Evolutionary conservation across 2,797 vertebrate genomes (phyloP).

Genomic region (Tadarida brasiliensis): DNA sequence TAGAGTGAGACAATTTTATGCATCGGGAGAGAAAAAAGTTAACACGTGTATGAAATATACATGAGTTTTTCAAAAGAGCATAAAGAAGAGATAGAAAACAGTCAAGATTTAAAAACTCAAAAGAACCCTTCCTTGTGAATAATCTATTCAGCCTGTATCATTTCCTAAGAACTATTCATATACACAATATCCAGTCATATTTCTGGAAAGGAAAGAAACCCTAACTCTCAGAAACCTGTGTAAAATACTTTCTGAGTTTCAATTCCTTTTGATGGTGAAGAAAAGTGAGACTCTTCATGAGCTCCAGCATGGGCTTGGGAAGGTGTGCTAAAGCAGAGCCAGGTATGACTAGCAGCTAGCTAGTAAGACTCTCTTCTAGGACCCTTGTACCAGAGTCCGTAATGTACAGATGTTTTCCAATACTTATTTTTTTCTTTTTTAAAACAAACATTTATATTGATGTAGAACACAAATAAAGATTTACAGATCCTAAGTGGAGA

Average conservation of each 20-base stretch:
- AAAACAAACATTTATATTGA: not conserved
- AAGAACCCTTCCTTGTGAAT: not conserved
- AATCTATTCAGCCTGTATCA: not conserved
- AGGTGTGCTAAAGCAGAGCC: not conserved
- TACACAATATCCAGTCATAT: not conserved
- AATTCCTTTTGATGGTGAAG: not conserved
- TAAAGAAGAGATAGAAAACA: not conserved
- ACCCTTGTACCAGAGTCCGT: not conserved
- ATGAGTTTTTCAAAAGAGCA: conserved; percentile 23
- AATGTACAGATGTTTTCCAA: not conserved
- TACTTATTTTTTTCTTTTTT: not conserved
- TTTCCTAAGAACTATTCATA: not conserved
- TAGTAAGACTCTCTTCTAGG: not conserved
- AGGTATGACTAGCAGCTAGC: not conserved
- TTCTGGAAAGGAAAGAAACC: not conserved
- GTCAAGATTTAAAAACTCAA: conserved; percentile 35
- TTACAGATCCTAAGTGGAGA: not conserved
- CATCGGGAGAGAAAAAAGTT: not conserved
- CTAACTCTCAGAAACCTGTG: not conserved
- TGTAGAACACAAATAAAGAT: not conserved
- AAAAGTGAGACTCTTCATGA: not conserved
- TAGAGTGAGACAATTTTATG: not conserved
- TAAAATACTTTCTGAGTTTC: not conserved
- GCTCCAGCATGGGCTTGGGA: fast-evolving
- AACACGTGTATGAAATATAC: conserved; percentile 24